Conservation (phyloP, 2,888 invertebrate species). For the Sarcophaga rosellei region DNA sequence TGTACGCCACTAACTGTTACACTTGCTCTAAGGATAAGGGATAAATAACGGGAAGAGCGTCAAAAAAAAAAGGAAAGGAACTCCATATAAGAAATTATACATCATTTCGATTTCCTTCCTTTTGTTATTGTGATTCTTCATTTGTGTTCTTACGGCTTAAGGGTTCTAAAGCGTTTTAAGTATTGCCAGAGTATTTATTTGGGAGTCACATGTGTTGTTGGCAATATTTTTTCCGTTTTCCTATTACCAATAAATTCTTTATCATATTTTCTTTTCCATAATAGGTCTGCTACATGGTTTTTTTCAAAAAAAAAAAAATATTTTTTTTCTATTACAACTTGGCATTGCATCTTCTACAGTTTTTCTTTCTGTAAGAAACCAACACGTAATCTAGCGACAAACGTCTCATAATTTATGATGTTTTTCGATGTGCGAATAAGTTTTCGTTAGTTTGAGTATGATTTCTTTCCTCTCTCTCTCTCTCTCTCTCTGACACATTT, state of each 20-base stretch:
- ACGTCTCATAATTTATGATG: conserved; percentile 63
- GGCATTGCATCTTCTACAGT: conserved; percentile 36
- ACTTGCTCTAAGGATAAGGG: conserved; percentile 52
- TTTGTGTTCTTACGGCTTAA: conserved; percentile 11
- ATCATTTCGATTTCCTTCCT: conserved; percentile 54
- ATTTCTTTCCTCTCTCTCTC: conserved; percentile 1
- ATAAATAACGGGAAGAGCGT: conserved; percentile 29
- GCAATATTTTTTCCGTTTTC: conserved; percentile 44
- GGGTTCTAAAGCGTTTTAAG: not conserved
- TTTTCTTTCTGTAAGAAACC: not conserved
- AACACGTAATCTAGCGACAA: conserved; percentile 66
- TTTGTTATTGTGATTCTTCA: conserved; percentile 10
- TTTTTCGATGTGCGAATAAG: conserved; percentile 36
- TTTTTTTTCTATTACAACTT: conserved; percentile 11
- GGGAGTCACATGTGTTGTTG: conserved; percentile 63
- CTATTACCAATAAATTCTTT: conserved; percentile 46
- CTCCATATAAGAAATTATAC: conserved; percentile 54
- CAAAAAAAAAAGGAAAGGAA: conserved; percentile 35
- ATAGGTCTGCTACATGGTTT: conserved; percentile 24
- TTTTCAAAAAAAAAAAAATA: not conserved
- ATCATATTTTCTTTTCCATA: conserved; percentile 21
- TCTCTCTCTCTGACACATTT: not conserved
- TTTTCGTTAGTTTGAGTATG: conserved; percentile 29
- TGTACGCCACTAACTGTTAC: conserved; percentile 62
- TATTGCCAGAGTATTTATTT: conserved; percentile 4